Evolutionary conservation across 2,113 vertebrate species (phyloP).

Genomic region (Bothrops jararaca): DNA sequence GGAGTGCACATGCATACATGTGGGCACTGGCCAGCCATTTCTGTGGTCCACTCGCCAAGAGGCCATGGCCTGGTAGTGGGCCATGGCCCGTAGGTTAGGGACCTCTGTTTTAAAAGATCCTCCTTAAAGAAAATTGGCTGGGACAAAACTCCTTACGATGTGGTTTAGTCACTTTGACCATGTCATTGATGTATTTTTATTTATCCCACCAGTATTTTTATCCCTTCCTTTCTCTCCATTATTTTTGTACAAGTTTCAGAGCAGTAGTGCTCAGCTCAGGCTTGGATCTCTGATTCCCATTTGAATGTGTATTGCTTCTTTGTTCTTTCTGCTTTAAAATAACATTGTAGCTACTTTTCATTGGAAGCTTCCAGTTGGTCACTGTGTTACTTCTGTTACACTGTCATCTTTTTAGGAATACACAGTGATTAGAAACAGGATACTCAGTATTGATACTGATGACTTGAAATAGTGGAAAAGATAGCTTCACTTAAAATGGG

Average conservation of each 20-base stretch:
- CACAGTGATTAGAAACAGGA: background rate
- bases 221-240: background rate
- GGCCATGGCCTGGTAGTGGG: too few species aligned
- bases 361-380: background rate
- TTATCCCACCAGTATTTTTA: background rate
- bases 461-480: background rate
- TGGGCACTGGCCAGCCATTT: too few species aligned
- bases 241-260: background rate
- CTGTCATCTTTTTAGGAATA: background rate
- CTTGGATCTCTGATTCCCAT: background rate
- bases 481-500: background rate
- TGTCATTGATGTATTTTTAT: background rate
- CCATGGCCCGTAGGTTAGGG: too few species aligned
- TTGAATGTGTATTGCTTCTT: background rate
- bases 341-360: background rate
- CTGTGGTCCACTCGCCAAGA: too few species aligned
- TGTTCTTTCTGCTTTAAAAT: background rate
- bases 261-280: too few species aligned
- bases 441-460: background rate
- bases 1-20: too few species aligned
- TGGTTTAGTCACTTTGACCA: constrained; percentile 1
- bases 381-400: background rate
- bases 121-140: background rate
- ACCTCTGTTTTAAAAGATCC: background rate
- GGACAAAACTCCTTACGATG: background rate